Conservation (phyloP, 2,797 vertebrate species). For the Sebastes dallii region DNA sequence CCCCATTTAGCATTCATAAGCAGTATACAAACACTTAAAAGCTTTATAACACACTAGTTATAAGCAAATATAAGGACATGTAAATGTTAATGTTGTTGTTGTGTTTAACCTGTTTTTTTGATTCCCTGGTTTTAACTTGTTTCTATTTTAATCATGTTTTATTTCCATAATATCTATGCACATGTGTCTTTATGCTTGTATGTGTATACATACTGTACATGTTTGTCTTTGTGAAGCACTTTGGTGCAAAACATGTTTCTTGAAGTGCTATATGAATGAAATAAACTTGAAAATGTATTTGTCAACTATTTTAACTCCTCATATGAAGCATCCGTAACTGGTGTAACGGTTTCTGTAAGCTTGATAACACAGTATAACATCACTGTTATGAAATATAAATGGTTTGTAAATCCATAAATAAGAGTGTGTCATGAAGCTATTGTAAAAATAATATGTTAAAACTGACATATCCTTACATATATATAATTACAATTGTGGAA, state of each 20-base stretch:
- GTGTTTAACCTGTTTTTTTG: no score
- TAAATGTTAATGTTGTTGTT: background rate
- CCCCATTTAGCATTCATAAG: no score
- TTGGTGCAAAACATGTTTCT: no score
- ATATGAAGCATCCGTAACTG: no score
- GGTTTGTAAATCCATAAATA: background rate
- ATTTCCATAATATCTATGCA: no score
- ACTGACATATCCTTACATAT: background rate
- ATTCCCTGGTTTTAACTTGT: no score
- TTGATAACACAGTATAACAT: background rate
- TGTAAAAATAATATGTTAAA: background rate
- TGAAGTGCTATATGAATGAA: background rate
- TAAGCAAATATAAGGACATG: background rate
- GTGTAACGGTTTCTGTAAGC: background rate
- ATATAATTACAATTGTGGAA: background rate
- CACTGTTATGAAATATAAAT: background rate
- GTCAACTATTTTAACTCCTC: background rate
- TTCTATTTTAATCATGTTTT: no score
- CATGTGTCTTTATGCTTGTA: no score
- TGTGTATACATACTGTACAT: no score
- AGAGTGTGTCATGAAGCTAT: background rate
- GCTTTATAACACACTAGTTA: no score
- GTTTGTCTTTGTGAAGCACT: no score
- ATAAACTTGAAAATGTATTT: background rate
- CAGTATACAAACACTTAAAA: no score